phyloP scores from a whole-genome alignment of 2,797 vertebrate genomes.

The Dendrocincla tyrannina region DNA sequence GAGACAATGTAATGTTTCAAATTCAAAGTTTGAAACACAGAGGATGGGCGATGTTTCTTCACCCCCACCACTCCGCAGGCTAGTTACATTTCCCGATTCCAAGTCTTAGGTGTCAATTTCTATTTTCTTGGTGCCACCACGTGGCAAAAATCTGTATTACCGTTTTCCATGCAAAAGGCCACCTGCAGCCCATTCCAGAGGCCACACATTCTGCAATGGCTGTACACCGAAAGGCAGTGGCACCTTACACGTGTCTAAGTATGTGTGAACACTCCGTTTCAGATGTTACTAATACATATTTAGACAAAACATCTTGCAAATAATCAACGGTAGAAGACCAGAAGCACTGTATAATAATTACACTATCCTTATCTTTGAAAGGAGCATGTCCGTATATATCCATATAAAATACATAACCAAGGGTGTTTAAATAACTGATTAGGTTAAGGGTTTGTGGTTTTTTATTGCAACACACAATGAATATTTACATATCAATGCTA shows the following conservation, averaged over 20 bases:
- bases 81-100: not conserved
- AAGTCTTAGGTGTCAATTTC: slow-evolving; percentile 17
- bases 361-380: not conserved
- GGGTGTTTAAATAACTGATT: not conserved
- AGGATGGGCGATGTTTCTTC: not conserved
- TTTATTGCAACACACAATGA: not conserved
- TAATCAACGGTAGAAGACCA: not conserved
- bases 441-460: not conserved
- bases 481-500: not conserved
- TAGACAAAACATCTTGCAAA: not conserved
- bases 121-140: slow-evolving; percentile 76
- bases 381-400: not conserved
- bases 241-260: not conserved
- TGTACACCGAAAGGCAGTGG: not conserved
- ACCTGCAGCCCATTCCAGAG: not conserved
- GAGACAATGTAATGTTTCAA: not conserved
- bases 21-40: not conserved
- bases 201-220: not conserved
- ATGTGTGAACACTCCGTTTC: not conserved
- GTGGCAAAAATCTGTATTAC: slow-evolving; percentile 63
- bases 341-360: not conserved
- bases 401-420: not conserved
- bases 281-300: not conserved
- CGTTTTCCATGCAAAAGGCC: not conserved
- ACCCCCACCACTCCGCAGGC: not conserved